phyloP scores from a whole-genome alignment of 1,140 invertebrate species.

The Ceratina japonica region DNA sequence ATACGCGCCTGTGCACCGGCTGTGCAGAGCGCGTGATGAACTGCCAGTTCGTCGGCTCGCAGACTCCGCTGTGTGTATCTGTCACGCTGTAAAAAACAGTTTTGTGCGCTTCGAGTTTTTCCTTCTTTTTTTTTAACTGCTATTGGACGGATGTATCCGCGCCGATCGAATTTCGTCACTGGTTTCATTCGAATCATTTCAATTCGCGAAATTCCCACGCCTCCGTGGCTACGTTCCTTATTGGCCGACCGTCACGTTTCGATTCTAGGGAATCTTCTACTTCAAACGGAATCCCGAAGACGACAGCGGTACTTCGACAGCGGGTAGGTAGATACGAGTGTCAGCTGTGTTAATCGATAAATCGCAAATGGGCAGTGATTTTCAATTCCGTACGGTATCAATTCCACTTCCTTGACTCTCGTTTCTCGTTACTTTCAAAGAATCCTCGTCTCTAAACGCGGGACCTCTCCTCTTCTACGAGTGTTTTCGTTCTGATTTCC shows the following conservation, averaged over 20 bases:
- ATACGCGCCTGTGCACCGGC: neutral
- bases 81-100: too few species aligned
- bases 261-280: too few species aligned
- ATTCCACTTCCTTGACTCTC: conserved; percentile 23
- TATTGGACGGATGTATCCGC: conserved; percentile 63
- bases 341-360: conserved; percentile 27
- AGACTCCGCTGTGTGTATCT: neutral
- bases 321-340: neutral
- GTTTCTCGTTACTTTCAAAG: neutral
- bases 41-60: neutral
- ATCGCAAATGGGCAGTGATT: conserved; percentile 51
- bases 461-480: neutral
- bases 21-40: neutral
- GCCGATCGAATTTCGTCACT: conserved; percentile 25
- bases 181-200: conserved; percentile 1
- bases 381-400: conserved; percentile 58
- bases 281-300: conserved; percentile 15
- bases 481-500: conserved; percentile 1
- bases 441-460: neutral
- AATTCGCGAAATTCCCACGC: neutral
- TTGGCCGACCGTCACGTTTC: conserved; percentile 27
- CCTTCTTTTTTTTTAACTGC: conserved; percentile 40
- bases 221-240: too few species aligned
- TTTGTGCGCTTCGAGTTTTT: conserved; percentile 7
- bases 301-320: neutral